Evolutionary conservation across 2,888 invertebrate species (phyloP).

Genomic region (Hyposoter didymator): DNA sequence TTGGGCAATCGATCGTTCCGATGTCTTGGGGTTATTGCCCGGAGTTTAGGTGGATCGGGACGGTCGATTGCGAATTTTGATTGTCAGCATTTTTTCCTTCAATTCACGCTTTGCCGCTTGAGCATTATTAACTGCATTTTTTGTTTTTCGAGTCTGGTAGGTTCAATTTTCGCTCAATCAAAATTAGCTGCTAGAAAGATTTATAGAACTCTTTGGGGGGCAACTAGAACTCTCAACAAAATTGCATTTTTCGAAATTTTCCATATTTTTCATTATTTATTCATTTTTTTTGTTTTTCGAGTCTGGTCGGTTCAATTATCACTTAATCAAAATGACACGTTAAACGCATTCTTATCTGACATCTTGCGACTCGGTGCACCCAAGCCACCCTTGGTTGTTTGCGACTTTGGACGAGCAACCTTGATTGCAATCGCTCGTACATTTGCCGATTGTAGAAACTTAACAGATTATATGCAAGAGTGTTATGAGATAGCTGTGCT

Average conservation of each 20-base stretch:
- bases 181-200: background rate
- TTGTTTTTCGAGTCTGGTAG: background rate
- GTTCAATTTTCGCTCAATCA: background rate
- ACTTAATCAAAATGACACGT: background rate
- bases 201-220: background rate
- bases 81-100: too few species aligned
- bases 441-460: conserved; percentile 55
- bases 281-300: too few species aligned
- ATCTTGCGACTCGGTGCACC: conserved; percentile 52
- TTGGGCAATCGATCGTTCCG: too few species aligned
- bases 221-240: background rate
- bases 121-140: background rate
- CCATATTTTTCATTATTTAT: too few species aligned
- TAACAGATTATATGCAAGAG: conserved; percentile 54
- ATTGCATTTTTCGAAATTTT: background rate
- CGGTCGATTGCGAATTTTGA: too few species aligned
- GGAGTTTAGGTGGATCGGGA: too few species aligned
- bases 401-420: conserved; percentile 66
- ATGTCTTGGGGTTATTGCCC: too few species aligned
- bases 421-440: conserved; percentile 61
- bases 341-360: conserved; percentile 57
- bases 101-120: too few species aligned
- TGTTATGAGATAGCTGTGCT: conserved; percentile 48
- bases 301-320: background rate
- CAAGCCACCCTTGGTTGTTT: conserved; percentile 52